phyloP scores from a whole-genome alignment of 2,797 vertebrate species.

The Sebastes cheni region DNA sequence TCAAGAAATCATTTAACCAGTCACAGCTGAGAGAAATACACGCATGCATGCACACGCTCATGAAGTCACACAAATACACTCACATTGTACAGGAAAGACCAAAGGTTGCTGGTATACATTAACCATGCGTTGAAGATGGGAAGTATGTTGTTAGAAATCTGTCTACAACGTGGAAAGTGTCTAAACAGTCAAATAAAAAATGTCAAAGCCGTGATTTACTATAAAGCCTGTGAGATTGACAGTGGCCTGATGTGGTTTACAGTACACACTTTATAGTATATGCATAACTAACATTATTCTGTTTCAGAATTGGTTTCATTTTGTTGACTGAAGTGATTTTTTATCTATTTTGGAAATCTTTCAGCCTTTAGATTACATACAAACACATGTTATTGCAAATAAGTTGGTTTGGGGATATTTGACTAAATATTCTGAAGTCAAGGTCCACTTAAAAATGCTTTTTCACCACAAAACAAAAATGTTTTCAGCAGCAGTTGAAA shows the following conservation, averaged over 20 bases:
- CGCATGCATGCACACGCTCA: constrained; percentile 42
- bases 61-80: constrained; percentile 14
- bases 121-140: background rate
- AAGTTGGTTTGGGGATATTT: background rate
- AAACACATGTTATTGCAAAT: background rate
- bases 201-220: constrained; percentile 26
- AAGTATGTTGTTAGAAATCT: constrained; percentile 1
- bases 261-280: background rate
- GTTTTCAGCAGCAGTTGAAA: background rate
- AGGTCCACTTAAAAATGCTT: background rate
- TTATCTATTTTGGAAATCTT: background rate
- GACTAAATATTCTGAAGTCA: background rate
- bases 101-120: constrained; percentile 17
- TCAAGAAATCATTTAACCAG: constrained; percentile 77
- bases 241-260: background rate
- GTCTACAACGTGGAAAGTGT: background rate
- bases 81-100: constrained; percentile 1
- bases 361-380: background rate
- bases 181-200: constrained; percentile 17
- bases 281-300: background rate
- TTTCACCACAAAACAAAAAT: background rate
- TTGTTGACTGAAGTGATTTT: background rate
- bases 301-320: background rate
- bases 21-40: constrained; percentile 54
- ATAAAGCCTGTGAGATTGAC: background rate